A percentile compares a stretch with the other conserved stretches of the same genome.
phyloP scores from a whole-genome alignment of 2,797 vertebrate species.

The Molothrus ater region DNA sequence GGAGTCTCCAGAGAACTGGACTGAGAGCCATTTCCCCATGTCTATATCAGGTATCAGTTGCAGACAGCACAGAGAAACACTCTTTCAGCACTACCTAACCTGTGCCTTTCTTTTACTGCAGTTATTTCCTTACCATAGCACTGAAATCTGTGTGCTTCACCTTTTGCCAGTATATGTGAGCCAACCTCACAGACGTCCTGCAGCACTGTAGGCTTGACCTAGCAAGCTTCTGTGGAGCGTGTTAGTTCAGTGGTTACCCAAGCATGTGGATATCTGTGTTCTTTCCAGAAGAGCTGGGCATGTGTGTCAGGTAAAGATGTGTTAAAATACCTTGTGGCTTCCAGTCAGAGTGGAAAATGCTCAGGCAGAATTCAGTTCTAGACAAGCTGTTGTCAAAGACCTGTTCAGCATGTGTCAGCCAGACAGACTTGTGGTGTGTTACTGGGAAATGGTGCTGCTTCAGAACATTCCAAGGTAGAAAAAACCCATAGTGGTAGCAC shows the following conservation, averaged over 20 bases:
- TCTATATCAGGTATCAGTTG: neutral
- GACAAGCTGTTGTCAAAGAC: neutral
- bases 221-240: neutral
- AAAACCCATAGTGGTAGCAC: neutral
- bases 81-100: neutral
- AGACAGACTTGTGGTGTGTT: neutral
- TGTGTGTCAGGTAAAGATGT: neutral
- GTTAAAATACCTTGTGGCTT: neutral
- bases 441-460: neutral
- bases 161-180: neutral
- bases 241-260: neutral
- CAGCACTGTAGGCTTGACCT: constrained; percentile 13
- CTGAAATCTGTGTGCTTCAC: neutral
- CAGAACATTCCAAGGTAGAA: neutral
- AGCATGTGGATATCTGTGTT: neutral
- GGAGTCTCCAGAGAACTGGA: constrained; percentile 15
- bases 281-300: neutral
- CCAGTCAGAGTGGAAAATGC: neutral
- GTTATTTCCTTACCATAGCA: neutral
- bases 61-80: neutral
- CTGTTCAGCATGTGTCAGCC: neutral
- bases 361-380: neutral
- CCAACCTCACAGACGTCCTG: neutral
- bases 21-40: neutral
- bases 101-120: neutral